phyloP scores from a whole-genome alignment of 2,113 vertebrate species.

The Phaethornis superciliosus region DNA sequence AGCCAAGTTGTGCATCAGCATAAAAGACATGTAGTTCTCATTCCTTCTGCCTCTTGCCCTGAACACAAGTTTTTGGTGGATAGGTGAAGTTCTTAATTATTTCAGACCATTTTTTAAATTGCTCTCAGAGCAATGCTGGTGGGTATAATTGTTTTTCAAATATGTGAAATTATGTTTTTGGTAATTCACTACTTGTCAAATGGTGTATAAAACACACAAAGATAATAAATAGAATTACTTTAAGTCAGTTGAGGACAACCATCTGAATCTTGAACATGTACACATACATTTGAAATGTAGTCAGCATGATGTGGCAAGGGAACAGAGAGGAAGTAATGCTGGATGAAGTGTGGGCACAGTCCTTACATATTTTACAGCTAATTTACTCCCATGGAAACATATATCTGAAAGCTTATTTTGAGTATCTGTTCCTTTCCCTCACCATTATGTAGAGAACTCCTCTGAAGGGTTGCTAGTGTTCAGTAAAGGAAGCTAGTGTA shows the following conservation, averaged over 20 bases:
- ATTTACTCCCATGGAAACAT: neutral
- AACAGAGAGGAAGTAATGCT: neutral
- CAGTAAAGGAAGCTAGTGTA: neutral
- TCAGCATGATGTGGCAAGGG: neutral
- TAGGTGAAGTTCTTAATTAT: neutral
- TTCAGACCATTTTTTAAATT: neutral
- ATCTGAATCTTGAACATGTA: neutral
- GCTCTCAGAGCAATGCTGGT: neutral
- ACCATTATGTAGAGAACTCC: neutral
- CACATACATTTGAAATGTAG: neutral
- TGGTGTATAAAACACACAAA: neutral
- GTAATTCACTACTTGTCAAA: neutral
- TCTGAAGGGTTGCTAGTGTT: neutral
- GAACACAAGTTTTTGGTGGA: neutral
- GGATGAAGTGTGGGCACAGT: neutral
- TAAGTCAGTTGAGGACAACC: neutral
- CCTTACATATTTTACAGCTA: neutral
- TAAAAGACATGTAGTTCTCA: neutral
- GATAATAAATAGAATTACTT: neutral
- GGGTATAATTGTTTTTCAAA: neutral
- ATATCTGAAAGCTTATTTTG: neutral
- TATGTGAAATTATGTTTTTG: neutral
- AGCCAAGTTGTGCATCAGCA: neutral
- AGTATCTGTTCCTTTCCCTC: neutral
- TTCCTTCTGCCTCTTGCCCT: neutral